Evolutionary conservation across 2,888 invertebrate genomes (phyloP), one percentile per base, ranked within the genome.

Genomic region (Synanthedon vespiformis): DNA sequence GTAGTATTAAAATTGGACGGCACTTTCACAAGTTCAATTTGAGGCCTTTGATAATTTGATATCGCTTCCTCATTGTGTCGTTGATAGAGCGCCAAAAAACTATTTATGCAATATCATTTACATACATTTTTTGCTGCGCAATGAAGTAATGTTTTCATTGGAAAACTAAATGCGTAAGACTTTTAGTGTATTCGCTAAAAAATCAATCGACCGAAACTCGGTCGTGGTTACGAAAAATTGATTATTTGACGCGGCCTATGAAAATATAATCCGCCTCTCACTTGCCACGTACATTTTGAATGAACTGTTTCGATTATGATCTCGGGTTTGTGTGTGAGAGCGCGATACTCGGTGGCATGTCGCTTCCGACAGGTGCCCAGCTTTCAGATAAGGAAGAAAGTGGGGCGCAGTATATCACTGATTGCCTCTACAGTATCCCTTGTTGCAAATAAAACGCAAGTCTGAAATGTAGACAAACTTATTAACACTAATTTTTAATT

Each of bases 321-420:
- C 58, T 61, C 54, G 48, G 54, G 55, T 62, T 61, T 55, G 58
- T 61, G 58, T 61, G 56, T 52, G 51, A 55, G 56, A 54, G 56
- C 54, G 61, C 52, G 56, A 65, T 60, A 64, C 61, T 51, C 58
- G 54, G 60, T 60, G 60, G 54, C 59, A 58, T 54, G 56, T 53
- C 60, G 44, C 13, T 57, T 58, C 56, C 55, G 64, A 67, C 72
- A 69, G 70, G 70, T 72, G 68, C 58, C 54, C 55, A 52, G 52
- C 49, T 41, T 54, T 54, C 40, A 41, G 51, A 51, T 52, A 51
- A 52, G 50, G 13, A 57, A 41, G 54, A 56, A 55, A 56, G 54
- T 55, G 40, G 48, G 51, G n/a, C 52, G 48, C 54, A 51, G 50
- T 53, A 44, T 47, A 44, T 48, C 44, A 40, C 18, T 22, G 40